A percentile compares a stretch with the other conserved stretches of the same genome.
Evolutionary conservation across 2,113 vertebrate species (phyloP).

Genomic region (Malurus elegans): DNA sequence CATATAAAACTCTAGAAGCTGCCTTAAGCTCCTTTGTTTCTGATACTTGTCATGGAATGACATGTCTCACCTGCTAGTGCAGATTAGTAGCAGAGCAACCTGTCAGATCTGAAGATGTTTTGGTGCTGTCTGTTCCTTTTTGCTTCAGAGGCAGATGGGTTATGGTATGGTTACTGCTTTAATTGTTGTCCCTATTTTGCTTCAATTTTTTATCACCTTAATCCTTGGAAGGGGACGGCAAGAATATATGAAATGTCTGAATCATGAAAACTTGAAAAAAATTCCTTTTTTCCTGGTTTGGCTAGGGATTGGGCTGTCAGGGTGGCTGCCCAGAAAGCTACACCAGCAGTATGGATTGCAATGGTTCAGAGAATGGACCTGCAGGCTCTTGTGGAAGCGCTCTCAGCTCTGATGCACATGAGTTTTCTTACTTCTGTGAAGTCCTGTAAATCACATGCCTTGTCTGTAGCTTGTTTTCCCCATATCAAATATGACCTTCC

Average conservation of each 20-base stretch:
- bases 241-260: background rate
- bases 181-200: slow-evolving; percentile 23
- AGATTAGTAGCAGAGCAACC: slow-evolving; percentile 22
- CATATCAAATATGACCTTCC: background rate
- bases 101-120: slow-evolving; percentile 48
- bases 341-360: background rate
- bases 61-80: slow-evolving; percentile 24
- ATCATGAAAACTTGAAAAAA: background rate
- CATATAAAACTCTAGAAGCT: background rate
- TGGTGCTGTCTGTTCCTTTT: slow-evolving; percentile 13
- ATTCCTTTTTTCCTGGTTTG: background rate
- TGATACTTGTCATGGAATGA: slow-evolving; percentile 16
- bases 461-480: background rate
- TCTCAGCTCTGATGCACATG: background rate
- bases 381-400: background rate
- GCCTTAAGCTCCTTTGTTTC: slow-evolving; percentile 33
- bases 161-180: slow-evolving; percentile 29
- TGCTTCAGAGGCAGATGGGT: slow-evolving; percentile 14
- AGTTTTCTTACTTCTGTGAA: background rate
- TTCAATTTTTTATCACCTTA: slow-evolving; percentile 11
- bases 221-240: background rate
- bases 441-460: background rate
- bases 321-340: background rate
- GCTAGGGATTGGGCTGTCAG: background rate
- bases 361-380: background rate